These are phyloP conservation scores for Drosophila affinis DNA, from an alignment of 2,888 invertebrate species.

Conservation along the genomic window DNA sequence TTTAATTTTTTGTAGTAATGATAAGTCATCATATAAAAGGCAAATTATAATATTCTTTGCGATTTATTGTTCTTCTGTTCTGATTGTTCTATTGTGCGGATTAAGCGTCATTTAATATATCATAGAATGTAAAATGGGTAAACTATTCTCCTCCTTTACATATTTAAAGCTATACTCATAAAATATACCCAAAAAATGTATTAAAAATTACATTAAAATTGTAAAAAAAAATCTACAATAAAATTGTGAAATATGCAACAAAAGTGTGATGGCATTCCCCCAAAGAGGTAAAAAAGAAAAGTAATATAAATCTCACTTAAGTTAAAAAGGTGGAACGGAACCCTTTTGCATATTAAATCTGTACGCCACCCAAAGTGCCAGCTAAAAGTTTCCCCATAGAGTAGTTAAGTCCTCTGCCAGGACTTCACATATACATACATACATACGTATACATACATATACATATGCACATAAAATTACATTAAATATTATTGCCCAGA, in stretches of 20 bases:
- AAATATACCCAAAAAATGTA: no score
- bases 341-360: constrained; percentile 14
- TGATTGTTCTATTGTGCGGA: no score
- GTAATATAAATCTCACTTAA: constrained; percentile 15
- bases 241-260: neutral
- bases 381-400: constrained; percentile 10
- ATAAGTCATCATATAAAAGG: no score
- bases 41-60: no score
- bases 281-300: constrained; percentile 1
- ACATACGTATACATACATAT: neutral
- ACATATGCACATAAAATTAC: constrained; percentile 39
- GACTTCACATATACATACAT: neutral
- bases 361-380: neutral
- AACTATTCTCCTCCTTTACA: neutral
- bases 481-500: constrained; percentile 45
- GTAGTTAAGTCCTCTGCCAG: constrained; percentile 17
- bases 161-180: no score
- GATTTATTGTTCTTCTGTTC: no score
- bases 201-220: neutral
- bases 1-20: no score
- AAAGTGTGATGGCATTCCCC: neutral
- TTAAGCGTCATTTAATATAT: no score
- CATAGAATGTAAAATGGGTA: no score
- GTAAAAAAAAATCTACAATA: neutral
- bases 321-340: constrained; percentile 3